Evolutionary conservation across 2,888 invertebrate species (phyloP).

Genomic region (Meloe dianella): DNA sequence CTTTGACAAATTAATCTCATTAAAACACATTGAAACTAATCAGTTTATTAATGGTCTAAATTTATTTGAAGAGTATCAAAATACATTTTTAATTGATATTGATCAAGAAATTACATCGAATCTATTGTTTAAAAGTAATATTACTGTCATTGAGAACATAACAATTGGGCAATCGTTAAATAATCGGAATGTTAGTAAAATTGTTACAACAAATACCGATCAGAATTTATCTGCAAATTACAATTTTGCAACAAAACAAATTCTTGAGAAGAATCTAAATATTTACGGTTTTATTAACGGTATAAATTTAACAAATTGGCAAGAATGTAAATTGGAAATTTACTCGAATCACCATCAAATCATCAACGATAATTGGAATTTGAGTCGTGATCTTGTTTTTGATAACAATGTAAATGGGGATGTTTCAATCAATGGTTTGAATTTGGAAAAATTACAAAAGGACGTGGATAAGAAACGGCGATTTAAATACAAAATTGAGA

Average conservation of each 20-base stretch:
- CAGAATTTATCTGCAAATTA: constrained; percentile 52
- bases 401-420: constrained; percentile 51
- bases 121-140: constrained; percentile 55
- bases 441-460: constrained; percentile 48
- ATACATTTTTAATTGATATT: constrained; percentile 55
- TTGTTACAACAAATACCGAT: constrained; percentile 56
- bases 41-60: constrained; percentile 58
- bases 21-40: constrained; percentile 48
- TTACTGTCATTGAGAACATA: constrained; percentile 51
- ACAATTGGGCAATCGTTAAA: constrained; percentile 54
- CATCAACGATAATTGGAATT: constrained; percentile 61
- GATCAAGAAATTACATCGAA: constrained; percentile 58
- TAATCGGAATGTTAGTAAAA: constrained; percentile 51
- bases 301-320: constrained; percentile 60
- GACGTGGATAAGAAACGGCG: constrained; percentile 45
- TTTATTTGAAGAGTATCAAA: constrained; percentile 58
- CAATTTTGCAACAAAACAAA: constrained; percentile 48
- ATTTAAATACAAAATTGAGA: constrained; percentile 44
- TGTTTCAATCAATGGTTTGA: constrained; percentile 52
- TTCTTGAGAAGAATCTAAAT: constrained; percentile 42
- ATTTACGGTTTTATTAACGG: constrained; percentile 50
- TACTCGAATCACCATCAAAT: constrained; percentile 52
- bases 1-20: constrained; percentile 52
- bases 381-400: constrained; percentile 56
- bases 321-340: constrained; percentile 53